Base-by-base conservation (phyloP, 2,888 invertebrate species). In the Heteromurus nitidus region DNA sequence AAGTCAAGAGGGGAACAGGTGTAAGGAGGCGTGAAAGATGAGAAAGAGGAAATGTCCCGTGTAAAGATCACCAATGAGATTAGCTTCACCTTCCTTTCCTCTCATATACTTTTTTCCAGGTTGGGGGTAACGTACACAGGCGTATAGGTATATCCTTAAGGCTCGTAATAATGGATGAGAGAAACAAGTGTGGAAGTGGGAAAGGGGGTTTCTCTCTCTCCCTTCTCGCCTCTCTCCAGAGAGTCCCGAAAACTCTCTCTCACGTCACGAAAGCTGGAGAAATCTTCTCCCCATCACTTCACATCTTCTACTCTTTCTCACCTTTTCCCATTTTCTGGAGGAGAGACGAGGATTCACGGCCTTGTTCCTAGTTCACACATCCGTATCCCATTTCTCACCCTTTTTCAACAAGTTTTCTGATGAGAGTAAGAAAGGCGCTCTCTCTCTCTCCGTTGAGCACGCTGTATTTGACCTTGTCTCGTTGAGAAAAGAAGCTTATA, bases 41-140 rank as follows among this genome's bases (percentile, higher is more conserved):
- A 62, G 76, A 76, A 76, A 68, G 68, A 68, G 76, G 76, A 76
- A 76, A 76, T 76, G 76, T 76, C 76, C 76, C 76, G 76, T 76
- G 76, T 76, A 76, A 44, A 76, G 68, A 68, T 68, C 68, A 60
- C 76, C 60, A 68, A 60, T 76, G 67, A 76, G 76, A 76, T 76
- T 76, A 76, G 76, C 76, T 68, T n/a, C n/a, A n/a, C n/a, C n/a
- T n/a, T n/a, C n/a, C n/a, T n/a, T n/a, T n/a, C 47, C 58, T 53
- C 36, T 18, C n/a, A 16, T 13, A 11, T 13, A 36, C n/a, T n/a
- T n/a, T n/a, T n/a, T n/a, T n/a, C n/a, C n/a, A n/a, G n/a, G n/a
- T n/a, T n/a, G n/a, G n/a, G n/a, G n/a, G n/a, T n/a, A n/a, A n/a
- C n/a, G n/a, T n/a, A n/a, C n/a, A n/a, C n/a, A n/a, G n/a, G n/a